Evolutionary conservation across 2,113 vertebrate genomes (phyloP).

Genomic region (Empidonax traillii): DNA sequence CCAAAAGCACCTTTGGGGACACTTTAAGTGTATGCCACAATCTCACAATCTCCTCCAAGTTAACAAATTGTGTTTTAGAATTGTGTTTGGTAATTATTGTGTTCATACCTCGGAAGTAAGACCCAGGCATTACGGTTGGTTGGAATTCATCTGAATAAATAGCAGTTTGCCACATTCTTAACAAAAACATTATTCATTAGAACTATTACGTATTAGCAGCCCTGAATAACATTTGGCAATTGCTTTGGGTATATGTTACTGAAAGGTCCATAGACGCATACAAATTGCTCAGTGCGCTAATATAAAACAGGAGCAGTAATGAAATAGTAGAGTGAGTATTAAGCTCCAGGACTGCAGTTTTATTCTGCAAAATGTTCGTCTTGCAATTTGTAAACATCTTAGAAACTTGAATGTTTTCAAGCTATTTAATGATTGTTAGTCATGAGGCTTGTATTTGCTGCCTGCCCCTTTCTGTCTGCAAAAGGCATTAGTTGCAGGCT

Average conservation of each 20-base stretch:
- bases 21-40: slow-evolving; percentile 17
- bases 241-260: slow-evolving; percentile 40
- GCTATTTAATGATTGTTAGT: not conserved
- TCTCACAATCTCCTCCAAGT: slow-evolving; percentile 34
- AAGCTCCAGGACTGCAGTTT: slow-evolving; percentile 58
- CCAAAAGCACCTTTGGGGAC: not conserved
- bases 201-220: slow-evolving; percentile 49
- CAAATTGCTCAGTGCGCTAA: slow-evolving; percentile 39
- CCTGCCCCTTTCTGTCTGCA: not conserved
- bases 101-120: slow-evolving; percentile 55
- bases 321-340: slow-evolving; percentile 36
- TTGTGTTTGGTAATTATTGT: slow-evolving; percentile 55
- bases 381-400: slow-evolving; percentile 51
- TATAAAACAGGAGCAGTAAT: slow-evolving; percentile 55
- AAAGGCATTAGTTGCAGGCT: not conserved
- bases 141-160: slow-evolving; percentile 65
- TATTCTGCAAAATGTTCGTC: slow-evolving; percentile 39
- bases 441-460: not conserved
- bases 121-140: slow-evolving; percentile 56
- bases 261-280: slow-evolving; percentile 34
- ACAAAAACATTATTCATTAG: slow-evolving; percentile 68
- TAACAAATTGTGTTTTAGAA: slow-evolving; percentile 52
- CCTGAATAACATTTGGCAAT: slow-evolving; percentile 61
- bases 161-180: slow-evolving; percentile 64
- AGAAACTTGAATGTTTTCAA: slow-evolving; percentile 10